Evolutionary conservation across 2,113 vertebrate genomes (phyloP).

Genomic region (Scalopus aquaticus): DNA sequence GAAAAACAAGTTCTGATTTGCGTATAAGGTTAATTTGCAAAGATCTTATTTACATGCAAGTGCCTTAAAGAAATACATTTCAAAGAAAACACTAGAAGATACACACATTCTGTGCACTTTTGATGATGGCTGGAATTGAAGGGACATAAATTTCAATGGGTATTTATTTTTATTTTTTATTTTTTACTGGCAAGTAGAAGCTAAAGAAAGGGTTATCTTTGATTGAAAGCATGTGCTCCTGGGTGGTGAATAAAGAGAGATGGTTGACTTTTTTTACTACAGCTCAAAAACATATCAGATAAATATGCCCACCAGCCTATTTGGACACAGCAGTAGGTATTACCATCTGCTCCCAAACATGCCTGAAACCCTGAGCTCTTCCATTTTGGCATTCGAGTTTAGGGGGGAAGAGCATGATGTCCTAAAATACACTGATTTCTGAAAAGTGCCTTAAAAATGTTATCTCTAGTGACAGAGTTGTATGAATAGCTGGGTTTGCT

Average conservation of each 20-base stretch:
- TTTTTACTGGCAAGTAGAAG: constrained; percentile 58
- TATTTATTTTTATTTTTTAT: constrained; percentile 43
- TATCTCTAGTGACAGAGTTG: constrained; percentile 63
- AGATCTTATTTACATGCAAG: constrained; percentile 58
- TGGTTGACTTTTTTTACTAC: constrained; percentile 76
- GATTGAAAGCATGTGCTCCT: constrained; percentile 77
- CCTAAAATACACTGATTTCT: constrained; percentile 78
- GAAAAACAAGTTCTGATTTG: constrained; percentile 66
- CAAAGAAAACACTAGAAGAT: constrained; percentile 60
- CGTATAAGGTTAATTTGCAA: constrained; percentile 19
- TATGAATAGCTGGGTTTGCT: constrained; percentile 54
- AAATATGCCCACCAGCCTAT: constrained; percentile 84
- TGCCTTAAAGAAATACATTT: constrained; percentile 41
- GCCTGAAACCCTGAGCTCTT: constrained; percentile 74
- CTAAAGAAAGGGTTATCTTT: constrained; percentile 71
- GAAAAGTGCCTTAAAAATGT: constrained; percentile 80
- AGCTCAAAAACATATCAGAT: constrained; percentile 82
- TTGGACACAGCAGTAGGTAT: constrained; percentile 85
- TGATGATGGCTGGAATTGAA: constrained; percentile 64
- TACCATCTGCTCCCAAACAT: constrained; percentile 86
- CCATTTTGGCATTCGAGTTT: constrained; percentile 80
- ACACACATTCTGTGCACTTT: constrained; percentile 52
- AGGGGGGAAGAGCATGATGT: constrained; percentile 73
- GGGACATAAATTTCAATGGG: constrained; percentile 41
- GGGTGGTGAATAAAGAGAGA: constrained; percentile 79